These are phyloP conservation scores for Amphipoea lucens DNA, from an alignment of 2,888 invertebrate genomes.

Conservation along the genomic window DNA sequence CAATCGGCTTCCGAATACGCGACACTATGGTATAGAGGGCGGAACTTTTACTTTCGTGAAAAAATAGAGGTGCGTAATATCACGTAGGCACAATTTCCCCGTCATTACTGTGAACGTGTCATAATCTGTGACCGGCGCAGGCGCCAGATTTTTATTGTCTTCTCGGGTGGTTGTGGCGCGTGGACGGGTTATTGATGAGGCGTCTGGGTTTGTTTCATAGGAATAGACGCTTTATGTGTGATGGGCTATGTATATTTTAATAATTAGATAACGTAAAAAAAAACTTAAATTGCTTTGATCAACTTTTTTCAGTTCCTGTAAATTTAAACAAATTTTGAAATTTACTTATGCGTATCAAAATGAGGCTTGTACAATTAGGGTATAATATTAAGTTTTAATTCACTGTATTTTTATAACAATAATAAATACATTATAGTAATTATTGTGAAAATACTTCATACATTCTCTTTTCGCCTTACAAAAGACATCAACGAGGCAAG, in stretches of 20 bases:
- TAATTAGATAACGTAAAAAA: neutral
- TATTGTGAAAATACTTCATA: no score
- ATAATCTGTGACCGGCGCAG: conserved; percentile 83
- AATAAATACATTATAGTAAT: no score
- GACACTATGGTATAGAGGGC: conserved; percentile 74
- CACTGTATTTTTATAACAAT: no score
- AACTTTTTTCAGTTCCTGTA: neutral
- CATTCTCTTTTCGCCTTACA: conserved; percentile 18
- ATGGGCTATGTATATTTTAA: no score
- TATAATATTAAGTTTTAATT: neutral
- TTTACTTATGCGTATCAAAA: neutral
- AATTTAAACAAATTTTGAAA: no score
- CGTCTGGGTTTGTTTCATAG: conserved; percentile 60
- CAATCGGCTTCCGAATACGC: conserved; percentile 83
- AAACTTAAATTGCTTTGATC: neutral
- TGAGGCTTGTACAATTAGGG: neutral
- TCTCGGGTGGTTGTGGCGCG: conserved; percentile 73
- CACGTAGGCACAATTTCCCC: conserved; percentile 87
- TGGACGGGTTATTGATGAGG: conserved; percentile 66
- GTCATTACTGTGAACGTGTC: conserved; percentile 87
- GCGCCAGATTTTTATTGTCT: conserved; percentile 88
- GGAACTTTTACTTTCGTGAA: conserved; percentile 85
- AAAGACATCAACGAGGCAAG: conserved; percentile 67
- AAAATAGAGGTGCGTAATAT: conserved; percentile 75
- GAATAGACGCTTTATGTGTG: conserved; percentile 5